Conservation (phyloP, 2,888 invertebrate genomes). For the Rhyacophila evoluta region DNA sequence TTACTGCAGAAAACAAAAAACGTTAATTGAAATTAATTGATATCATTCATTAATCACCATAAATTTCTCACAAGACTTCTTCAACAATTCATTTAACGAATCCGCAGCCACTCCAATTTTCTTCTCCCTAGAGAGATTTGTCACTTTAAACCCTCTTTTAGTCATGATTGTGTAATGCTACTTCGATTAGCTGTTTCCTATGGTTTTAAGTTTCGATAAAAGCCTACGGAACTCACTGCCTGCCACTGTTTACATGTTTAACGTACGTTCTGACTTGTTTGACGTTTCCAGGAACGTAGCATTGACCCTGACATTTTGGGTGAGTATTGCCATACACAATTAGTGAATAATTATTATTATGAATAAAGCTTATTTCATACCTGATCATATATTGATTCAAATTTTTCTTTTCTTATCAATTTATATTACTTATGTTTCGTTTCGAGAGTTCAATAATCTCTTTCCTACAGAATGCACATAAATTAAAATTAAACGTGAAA, state of each 20-base stretch:
- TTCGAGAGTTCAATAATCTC: too few species aligned
- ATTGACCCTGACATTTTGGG: conserved; percentile 52
- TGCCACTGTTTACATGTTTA: conserved; percentile 30
- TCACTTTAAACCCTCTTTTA: conserved; percentile 80
- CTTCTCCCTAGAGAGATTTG: conserved; percentile 75
- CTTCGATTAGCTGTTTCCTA: not conserved
- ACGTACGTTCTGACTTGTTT: not conserved
- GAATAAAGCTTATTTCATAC: too few species aligned
- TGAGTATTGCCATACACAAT: not conserved
- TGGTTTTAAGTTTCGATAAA: not conserved
- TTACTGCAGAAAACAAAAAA: too few species aligned
- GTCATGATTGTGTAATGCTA: conserved; percentile 58
- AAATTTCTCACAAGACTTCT: conserved; percentile 77
- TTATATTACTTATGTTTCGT: too few species aligned
- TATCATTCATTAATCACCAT: conserved; percentile 64
- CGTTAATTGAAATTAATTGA: not conserved
- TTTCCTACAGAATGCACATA: too few species aligned
- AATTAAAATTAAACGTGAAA: too few species aligned
- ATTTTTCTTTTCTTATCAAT: too few species aligned
- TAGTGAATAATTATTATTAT: too few species aligned
- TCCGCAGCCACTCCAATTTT: conserved; percentile 80
- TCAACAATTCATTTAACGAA: conserved; percentile 74
- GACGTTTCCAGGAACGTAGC: conserved; percentile 37
- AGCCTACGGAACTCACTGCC: not conserved
- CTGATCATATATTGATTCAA: too few species aligned